A percentile compares a stretch with the other conserved stretches of the same genome.
These are phyloP conservation scores for Drosophila sturtevanti DNA, from an alignment of 1,140 invertebrate genomes.

Conservation along the genomic window DNA sequence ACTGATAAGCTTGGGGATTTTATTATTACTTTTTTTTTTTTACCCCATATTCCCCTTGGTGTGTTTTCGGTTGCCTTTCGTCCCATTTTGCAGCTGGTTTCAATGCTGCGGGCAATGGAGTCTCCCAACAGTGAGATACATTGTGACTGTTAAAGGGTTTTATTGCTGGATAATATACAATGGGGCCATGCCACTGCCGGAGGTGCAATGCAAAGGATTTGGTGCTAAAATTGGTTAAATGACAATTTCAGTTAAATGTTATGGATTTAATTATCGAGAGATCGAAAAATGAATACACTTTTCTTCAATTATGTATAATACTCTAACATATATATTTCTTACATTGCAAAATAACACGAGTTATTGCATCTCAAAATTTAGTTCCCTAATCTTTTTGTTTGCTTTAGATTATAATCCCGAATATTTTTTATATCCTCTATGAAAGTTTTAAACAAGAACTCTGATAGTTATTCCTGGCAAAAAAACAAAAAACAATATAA, in stretches of 20 bases:
- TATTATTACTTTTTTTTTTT: slow-evolving; percentile 68
- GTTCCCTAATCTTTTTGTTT: no score
- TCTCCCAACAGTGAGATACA: slow-evolving; percentile 23
- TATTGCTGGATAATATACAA: slow-evolving; percentile 5
- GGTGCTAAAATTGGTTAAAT: slow-evolving; percentile 17
- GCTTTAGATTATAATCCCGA: no score
- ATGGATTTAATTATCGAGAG: background rate
- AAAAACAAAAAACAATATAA: no score
- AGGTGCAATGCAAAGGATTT: background rate
- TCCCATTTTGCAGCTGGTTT: slow-evolving; percentile 35
- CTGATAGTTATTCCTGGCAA: no score
- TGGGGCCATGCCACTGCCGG: background rate
- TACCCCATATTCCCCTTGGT: slow-evolving; percentile 33
- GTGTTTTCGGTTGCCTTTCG: slow-evolving; percentile 22
- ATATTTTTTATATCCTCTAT: no score
- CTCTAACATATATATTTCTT: no score
- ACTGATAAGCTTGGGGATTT: slow-evolving; percentile 76
- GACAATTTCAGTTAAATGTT: background rate
- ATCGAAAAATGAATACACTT: no score
- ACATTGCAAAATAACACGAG: no score
- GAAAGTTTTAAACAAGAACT: no score
- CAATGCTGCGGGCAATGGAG: slow-evolving; percentile 32
- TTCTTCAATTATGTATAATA: no score
- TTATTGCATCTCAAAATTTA: no score
- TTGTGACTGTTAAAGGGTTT: slow-evolving; percentile 20